These are phyloP conservation scores for Dendrocopos noguchii DNA, from an alignment of 2,113 vertebrate genomes.

Conservation along the genomic window DNA sequence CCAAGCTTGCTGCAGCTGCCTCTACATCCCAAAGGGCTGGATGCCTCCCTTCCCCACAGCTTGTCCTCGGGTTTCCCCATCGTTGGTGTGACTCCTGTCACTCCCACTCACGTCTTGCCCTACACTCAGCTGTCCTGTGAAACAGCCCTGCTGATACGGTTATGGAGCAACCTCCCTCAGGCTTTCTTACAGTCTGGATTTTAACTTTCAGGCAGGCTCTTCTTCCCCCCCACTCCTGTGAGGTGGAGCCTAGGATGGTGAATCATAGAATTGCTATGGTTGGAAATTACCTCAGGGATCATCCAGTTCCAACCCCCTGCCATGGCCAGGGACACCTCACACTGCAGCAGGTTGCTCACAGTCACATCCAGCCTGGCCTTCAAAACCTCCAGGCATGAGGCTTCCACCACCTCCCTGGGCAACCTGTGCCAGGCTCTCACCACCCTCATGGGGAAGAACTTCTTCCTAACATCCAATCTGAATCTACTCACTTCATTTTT, in stretches of 20 bases:
- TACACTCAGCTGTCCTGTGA: accelerated
- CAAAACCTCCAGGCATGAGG: too few relatives aligned
- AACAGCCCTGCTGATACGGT: neutral
- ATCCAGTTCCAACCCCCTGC: too few relatives aligned
- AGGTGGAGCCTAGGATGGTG: accelerated
- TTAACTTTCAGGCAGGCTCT: neutral
- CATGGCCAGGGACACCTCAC: too few relatives aligned
- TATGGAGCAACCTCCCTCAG: neutral
- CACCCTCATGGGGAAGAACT: too few relatives aligned
- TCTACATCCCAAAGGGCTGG: neutral
- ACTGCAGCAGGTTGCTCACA: too few relatives aligned
- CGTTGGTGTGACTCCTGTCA: accelerated
- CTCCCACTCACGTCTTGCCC: neutral
- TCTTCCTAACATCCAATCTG: too few relatives aligned
- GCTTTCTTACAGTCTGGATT: neutral
- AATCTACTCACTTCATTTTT: too few relatives aligned
- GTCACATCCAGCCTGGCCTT: too few relatives aligned
- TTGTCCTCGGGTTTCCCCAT: accelerated
- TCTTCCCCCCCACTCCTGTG: accelerated
- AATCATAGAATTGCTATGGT: neutral
- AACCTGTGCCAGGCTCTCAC: too few relatives aligned
- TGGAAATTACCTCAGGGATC: too few relatives aligned
- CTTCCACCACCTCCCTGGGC: too few relatives aligned
- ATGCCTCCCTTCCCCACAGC: accelerated
- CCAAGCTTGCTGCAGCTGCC: neutral